These are phyloP conservation scores for Dendroctonus ponderosae DNA, from an alignment of 1,140 invertebrate species.

Conservation along the genomic window DNA sequence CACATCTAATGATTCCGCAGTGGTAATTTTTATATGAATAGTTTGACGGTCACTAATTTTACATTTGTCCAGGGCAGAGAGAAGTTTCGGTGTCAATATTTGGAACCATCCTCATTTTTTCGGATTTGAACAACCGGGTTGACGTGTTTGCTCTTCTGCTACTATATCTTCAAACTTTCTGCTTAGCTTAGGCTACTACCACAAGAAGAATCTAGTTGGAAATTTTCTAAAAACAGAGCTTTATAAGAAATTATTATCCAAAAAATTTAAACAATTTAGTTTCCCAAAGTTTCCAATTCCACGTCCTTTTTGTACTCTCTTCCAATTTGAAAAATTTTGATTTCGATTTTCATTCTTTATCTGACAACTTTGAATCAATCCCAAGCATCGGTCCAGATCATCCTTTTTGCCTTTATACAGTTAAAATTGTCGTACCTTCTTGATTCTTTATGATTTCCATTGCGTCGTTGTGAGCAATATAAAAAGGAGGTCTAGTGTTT, in stretches of 20 bases:
- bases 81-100: constrained; percentile 2
- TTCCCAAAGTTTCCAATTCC: background rate
- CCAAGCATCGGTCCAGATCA: background rate
- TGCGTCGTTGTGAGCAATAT: background rate
- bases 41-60: background rate
- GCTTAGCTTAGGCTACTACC: background rate
- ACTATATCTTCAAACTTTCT: background rate
- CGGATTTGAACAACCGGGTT: background rate
- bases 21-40: background rate
- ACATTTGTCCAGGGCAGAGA: background rate
- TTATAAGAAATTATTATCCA: background rate
- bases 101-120: background rate
- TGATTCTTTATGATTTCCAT: background rate
- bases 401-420: background rate
- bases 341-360: background rate
- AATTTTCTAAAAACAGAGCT: background rate
- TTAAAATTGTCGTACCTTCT: background rate
- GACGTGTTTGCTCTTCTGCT: background rate
- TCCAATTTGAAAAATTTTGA: background rate
- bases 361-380: constrained; percentile 1
- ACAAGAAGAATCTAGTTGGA: background rate
- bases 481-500: background rate
- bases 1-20: background rate
- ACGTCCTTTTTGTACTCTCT: background rate
- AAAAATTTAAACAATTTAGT: background rate